These are phyloP conservation scores for Caenorhabditis virilis DNA, from an alignment of 2,888 invertebrate genomes.

Conservation along the genomic window DNA sequence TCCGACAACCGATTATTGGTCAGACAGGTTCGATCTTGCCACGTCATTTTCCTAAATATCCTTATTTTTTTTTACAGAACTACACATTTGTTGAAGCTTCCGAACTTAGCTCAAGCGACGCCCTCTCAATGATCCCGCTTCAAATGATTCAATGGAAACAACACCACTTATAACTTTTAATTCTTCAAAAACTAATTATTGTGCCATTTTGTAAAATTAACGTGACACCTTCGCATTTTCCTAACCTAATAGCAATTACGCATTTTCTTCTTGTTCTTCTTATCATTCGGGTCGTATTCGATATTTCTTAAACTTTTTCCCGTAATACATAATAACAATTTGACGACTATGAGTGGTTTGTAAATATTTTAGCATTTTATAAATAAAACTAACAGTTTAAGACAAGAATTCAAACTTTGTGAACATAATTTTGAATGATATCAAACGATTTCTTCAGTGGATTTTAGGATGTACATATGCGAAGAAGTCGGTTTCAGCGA, in stretches of 20 bases:
- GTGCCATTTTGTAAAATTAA: no score
- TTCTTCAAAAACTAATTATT: background rate
- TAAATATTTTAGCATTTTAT: background rate
- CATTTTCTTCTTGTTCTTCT: no score
- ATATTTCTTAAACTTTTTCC: no score
- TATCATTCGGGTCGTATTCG: no score
- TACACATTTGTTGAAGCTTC: conserved; percentile 29
- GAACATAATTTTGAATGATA: background rate
- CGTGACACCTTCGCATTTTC: no score
- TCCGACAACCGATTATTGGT: conserved; percentile 36
- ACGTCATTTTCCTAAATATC: background rate
- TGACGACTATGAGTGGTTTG: background rate
- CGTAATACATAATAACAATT: no score
- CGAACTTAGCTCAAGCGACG: no score
- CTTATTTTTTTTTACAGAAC: conserved; percentile 20
- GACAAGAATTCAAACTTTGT: background rate
- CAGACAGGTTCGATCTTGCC: conserved; percentile 27
- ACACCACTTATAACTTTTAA: no score
- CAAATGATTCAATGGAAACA: no score
- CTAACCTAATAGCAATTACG: no score
- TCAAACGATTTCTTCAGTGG: conserved; percentile 32
- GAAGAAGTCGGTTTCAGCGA: conserved; percentile 20
- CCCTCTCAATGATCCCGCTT: no score
- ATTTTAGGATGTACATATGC: conserved; percentile 31
- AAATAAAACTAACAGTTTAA: background rate